phyloP scores from a whole-genome alignment of 2,113 vertebrate genomes.

The Eidolon helvum region DNA sequence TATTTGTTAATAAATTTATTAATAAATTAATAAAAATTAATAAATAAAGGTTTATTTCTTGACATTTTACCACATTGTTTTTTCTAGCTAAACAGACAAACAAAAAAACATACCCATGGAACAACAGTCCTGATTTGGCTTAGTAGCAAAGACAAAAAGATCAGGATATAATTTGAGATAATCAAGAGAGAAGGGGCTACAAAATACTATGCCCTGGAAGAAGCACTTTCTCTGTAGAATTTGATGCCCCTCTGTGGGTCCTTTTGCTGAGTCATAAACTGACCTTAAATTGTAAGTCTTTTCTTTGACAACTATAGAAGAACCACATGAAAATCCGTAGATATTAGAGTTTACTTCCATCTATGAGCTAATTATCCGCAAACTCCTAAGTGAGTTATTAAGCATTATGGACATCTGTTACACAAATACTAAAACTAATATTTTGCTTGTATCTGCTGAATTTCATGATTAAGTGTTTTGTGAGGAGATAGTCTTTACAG shows the following conservation, averaged over 20 bases:
- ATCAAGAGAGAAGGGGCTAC: not conserved
- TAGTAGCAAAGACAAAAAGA: not conserved
- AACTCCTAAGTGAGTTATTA: not conserved
- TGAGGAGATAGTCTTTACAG: not conserved
- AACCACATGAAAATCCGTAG: not conserved
- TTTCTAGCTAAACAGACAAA: not conserved
- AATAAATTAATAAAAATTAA: too few relatives aligned
- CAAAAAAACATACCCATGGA: not conserved
- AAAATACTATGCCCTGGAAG: not conserved
- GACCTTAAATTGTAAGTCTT: not conserved
- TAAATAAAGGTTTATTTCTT: too few relatives aligned
- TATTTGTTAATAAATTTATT: too few relatives aligned
- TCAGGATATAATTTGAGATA: not conserved
- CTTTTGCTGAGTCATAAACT: not conserved
- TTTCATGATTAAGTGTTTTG: not conserved
- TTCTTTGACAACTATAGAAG: not conserved
- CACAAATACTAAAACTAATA: not conserved
- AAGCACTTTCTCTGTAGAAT: not conserved
- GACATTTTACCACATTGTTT: not conserved
- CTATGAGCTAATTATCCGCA: not conserved
- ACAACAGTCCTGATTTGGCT: not conserved
- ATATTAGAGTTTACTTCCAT: not conserved
- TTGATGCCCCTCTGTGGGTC: too few relatives aligned
- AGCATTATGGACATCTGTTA: not conserved
- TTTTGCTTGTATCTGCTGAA: not conserved